Base-by-base conservation (phyloP, 2,113 vertebrate species). In the Gracilinanus agilis region DNA sequence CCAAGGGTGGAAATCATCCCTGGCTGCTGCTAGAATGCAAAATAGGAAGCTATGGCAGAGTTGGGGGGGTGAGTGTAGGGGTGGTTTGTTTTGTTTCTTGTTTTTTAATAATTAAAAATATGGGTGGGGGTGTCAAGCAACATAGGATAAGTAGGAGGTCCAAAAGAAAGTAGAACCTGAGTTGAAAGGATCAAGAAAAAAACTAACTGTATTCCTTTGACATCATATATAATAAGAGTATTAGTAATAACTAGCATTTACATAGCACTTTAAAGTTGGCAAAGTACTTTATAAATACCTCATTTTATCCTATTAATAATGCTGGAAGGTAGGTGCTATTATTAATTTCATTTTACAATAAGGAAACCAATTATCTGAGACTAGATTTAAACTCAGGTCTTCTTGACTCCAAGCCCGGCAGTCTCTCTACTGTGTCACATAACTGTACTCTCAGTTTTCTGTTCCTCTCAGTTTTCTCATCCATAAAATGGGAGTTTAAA, bases 1-100 rank as follows among this genome's bases (percentile, higher is more conserved):
- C 91, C 53, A 9, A 0, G 55, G 24, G 25, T 91, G 90, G 94
- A 95, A 96, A 94, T 96, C 96, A 94, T 6, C 40, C 83, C 88
- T 95, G 92, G 93, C 89, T 90, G 83, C 83, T 91, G 16, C 56
- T 23, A 83, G 91, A 93, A 95, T 91, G 91, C 89, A 96, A 93
- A 97, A 53, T 89, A 54, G 29, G 92, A 95, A 44, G 61, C 34
- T 21, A 96, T 24, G 54, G 34, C 27, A 92, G 53, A 21, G 6
- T 88, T 94, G n/a, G n/a, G n/a, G n/a, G n/a, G n/a, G n/a, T n/a
- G n/a, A n/a, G n/a, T n/a, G n/a, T n/a, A n/a, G n/a, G n/a, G 54
- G 16, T 67, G 88, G 61, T 21, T 92, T 27, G 12, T 21, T 92
- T 94, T 29, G 27, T 92, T 96, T 94, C 90, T 56, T 55, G 90